phyloP scores from a whole-genome alignment of 1,140 invertebrate genomes.

The Calliphora vicina region DNA sequence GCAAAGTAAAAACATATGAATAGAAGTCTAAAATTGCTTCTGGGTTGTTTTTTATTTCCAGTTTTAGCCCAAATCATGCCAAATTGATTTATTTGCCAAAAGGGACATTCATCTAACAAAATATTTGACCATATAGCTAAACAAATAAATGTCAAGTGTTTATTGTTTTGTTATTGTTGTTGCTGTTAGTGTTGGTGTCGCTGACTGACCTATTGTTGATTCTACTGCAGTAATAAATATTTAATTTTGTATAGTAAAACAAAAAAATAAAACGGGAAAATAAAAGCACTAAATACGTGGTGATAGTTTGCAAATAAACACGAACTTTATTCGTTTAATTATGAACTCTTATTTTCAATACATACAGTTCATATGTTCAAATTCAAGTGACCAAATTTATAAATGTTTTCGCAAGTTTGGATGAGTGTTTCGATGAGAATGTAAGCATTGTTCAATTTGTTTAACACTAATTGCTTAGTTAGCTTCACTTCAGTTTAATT shows the following conservation, averaged over 20 bases:
- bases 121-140: neutral
- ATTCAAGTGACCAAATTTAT: neutral
- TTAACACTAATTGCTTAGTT: no score
- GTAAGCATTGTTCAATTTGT: no score
- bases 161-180: neutral
- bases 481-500: no score
- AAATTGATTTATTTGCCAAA: conserved; percentile 17
- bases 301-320: conserved; percentile 1
- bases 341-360: neutral
- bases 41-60: neutral
- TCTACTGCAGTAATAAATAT: conserved; percentile 16
- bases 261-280: neutral
- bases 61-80: neutral
- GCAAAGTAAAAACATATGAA: neutral
- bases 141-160: conserved; percentile 13
- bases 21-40: neutral
- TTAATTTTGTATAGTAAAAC: neutral
- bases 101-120: conserved; percentile 9
- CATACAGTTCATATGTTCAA: no score
- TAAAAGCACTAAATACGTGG: neutral
- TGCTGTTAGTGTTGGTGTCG: neutral
- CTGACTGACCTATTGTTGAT: neutral
- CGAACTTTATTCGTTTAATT: neutral
- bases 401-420: no score
- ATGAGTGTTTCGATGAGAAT: no score